These are phyloP conservation scores for Bicyclus anynana DNA, from an alignment of 1,140 invertebrate genomes.

Conservation along the genomic window DNA sequence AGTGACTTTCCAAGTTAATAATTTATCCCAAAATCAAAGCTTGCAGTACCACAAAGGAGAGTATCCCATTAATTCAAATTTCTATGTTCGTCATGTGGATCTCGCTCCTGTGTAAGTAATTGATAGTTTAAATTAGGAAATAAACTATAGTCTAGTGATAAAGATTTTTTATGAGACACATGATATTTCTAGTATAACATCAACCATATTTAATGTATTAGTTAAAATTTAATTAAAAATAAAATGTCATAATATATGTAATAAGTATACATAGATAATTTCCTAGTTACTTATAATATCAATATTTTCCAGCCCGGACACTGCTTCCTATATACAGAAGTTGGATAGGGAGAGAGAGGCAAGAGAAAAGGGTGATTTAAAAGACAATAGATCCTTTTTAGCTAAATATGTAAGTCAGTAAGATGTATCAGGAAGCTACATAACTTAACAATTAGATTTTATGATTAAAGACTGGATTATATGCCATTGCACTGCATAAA, in stretches of 20 bases:
- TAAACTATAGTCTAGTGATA: too few relatives aligned
- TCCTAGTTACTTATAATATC: background rate
- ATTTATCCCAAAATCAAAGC: constrained; percentile 67
- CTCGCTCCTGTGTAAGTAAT: constrained; percentile 84
- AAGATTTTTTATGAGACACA: too few relatives aligned
- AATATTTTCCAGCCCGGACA: constrained; percentile 79
- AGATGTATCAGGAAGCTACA: background rate
- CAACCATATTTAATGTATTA: too few relatives aligned
- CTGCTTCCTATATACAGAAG: constrained; percentile 94
- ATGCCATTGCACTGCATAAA: too few relatives aligned
- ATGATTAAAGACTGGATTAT: too few relatives aligned
- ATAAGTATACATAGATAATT: too few relatives aligned
- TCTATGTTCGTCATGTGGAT: constrained; percentile 84
- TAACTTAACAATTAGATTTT: background rate
- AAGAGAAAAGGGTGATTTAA: constrained; percentile 91
- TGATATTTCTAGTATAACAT: too few relatives aligned
- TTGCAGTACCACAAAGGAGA: constrained; percentile 47
- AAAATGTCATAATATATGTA: too few relatives aligned
- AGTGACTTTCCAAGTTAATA: constrained; percentile 77
- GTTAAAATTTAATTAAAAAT: too few relatives aligned
- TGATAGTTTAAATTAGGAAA: too few relatives aligned
- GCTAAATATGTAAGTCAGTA: constrained; percentile 95
- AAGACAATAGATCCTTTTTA: constrained; percentile 95
- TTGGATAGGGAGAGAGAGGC: constrained; percentile 93
- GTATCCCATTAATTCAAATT: constrained; percentile 83